phyloP scores from a whole-genome alignment of 2,113 vertebrate genomes.

The Cebus imitator region DNA sequence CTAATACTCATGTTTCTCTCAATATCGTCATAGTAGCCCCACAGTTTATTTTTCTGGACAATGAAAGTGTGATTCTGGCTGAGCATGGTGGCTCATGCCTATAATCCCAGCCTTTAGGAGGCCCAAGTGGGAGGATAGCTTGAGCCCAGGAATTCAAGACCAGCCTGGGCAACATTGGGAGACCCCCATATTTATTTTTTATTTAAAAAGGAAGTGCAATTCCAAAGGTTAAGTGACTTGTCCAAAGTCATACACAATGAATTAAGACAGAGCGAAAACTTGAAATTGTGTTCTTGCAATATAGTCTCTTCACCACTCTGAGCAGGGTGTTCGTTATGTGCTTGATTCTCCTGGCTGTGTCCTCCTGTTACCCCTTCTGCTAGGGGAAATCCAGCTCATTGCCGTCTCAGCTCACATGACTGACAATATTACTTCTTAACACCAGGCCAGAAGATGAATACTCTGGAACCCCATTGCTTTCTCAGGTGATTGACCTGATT shows the following conservation, averaged over 20 bases:
- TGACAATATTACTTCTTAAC: neutral
- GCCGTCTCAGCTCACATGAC: neutral
- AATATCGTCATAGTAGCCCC: neutral
- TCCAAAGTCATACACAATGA: neutral
- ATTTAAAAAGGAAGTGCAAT: neutral
- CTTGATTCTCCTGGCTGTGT: neutral
- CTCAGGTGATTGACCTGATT: neutral
- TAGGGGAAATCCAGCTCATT: neutral
- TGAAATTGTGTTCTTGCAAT: neutral
- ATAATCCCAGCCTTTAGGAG: too few relatives aligned
- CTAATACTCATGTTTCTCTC: neutral
- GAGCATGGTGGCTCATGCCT: too few relatives aligned
- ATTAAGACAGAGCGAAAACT: neutral
- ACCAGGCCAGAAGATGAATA: neutral
- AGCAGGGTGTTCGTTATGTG: neutral
- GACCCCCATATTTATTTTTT: neutral
- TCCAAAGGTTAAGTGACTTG: neutral
- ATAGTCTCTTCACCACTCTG: neutral
- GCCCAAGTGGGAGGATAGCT: too few relatives aligned
- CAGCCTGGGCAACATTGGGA: too few relatives aligned
- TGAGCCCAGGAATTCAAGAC: too few relatives aligned
- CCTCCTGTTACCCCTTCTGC: neutral
- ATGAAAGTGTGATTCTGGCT: neutral
- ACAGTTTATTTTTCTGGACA: neutral
- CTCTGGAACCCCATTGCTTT: neutral